Base-by-base conservation (phyloP, 2,797 vertebrate species). In the Eutrigla gurnardus region DNA sequence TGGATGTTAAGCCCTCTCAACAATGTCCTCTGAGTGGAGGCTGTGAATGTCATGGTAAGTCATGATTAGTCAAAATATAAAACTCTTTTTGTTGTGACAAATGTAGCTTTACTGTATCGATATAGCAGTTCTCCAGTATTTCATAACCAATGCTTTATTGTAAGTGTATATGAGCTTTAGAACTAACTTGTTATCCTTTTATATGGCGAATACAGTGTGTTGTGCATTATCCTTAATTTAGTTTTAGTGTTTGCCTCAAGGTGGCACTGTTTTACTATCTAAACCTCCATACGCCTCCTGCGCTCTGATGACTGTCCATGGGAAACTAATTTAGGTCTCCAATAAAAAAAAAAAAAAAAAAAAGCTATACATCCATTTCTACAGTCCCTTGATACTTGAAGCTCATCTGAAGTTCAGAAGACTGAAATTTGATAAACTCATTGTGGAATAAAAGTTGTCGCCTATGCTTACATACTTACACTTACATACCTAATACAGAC, bases 191-290 rank as follows among this genome's bases (percentile, higher is more conserved):
- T 46, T 37, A 37, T 25, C 14, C 43, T 8, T 64, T 10, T 13
- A 10, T 47, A 4, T 39, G 36, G 18, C 2, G 33, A 7, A 45
- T 25, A 2, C 3, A 40, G 9, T 45, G 50, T 53, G 25, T 52
- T 53, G 12, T 33, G 1, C 1, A 17, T 47, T 15, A 54, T 39
- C 3, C 11, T 32, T 57, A 18, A 62, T 58, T 58, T 0, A 2
- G 18, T 65, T 5, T 37, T 59, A 49, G 5, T 47, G 3, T 74
- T 72, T 42, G 55, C 83, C 94, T 93, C 90, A 78, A 35, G 91
- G 88, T 78, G 93, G 92, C 90, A 66, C 85, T 93, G 84, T 91
- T 92, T 87, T 59, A 58, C 77, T 54, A 68, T 57, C 35, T 49
- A 67, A 78, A 71, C 7, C 37, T 74, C 43, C 33, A 15, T 17